These are phyloP conservation scores for Luidia sarsii DNA, from an alignment of 53 echinoderm and acorn worm species.

Conservation along the genomic window DNA sequence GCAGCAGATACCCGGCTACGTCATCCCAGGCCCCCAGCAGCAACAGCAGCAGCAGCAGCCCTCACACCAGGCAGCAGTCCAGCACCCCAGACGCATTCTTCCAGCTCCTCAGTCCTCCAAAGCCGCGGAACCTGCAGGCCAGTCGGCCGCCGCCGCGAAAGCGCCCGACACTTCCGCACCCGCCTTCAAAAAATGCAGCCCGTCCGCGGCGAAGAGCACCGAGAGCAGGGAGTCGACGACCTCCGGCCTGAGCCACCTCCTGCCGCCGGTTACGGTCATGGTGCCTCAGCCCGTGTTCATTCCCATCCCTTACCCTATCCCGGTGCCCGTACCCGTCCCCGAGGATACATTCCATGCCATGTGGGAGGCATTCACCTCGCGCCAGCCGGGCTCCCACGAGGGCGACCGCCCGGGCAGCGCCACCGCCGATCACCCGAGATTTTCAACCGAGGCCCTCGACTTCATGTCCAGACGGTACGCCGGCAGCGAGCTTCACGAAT, in stretches of 20 bases:
- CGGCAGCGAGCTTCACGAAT: constrained; percentile 5
- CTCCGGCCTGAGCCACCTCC: constrained; percentile 10
- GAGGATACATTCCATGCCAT: constrained; percentile 67
- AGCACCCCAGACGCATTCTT: constrained; percentile 16
- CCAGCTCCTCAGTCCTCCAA: background rate
- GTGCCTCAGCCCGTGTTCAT: constrained; percentile 95
- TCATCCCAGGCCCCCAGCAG: constrained; percentile 23
- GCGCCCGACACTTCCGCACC: constrained; percentile 5
- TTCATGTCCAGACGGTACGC: background rate
- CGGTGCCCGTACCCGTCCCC: constrained; percentile 90
- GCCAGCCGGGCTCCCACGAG: background rate
- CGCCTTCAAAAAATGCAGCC: background rate
- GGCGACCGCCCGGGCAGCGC: background rate
- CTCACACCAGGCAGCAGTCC: background rate
- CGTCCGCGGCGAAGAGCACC: background rate
- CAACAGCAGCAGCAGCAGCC: background rate
- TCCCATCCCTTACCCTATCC: constrained; percentile 89
- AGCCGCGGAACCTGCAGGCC: no score
- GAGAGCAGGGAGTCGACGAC: constrained; percentile 6
- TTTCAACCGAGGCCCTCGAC: constrained; percentile 6
- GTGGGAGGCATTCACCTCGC: background rate
- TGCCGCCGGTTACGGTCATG: constrained; percentile 91
- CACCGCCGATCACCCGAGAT: background rate
- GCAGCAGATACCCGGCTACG: constrained; percentile 11
- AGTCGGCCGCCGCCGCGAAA: background rate